Evolutionary conservation across 1,140 invertebrate genomes (phyloP).

Genomic region (Phthorimaea operculella): DNA sequence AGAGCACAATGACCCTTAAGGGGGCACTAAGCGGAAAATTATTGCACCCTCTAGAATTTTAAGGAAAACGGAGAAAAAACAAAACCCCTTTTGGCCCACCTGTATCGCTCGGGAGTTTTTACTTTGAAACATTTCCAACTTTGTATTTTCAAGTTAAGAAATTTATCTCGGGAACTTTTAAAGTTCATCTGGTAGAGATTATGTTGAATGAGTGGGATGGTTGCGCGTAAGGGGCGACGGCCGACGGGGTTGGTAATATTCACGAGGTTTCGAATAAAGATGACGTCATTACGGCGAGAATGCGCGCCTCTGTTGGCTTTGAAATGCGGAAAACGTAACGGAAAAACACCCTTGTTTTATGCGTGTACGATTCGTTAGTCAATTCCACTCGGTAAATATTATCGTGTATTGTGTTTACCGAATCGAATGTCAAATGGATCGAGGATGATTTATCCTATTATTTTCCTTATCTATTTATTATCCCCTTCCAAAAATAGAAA

Average conservation of each 20-base stretch:
- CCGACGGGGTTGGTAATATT: conserved; percentile 13
- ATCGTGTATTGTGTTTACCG: conserved; percentile 9
- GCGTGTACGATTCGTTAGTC: conserved; percentile 34
- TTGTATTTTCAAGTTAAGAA: background rate
- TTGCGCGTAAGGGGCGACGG: conserved; percentile 3
- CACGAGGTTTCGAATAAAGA: conserved; percentile 24
- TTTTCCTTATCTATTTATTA: background rate
- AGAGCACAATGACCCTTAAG: conserved; percentile 33
- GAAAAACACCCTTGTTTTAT: conserved; percentile 24
- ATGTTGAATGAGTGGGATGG: background rate
- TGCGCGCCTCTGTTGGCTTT: conserved; percentile 27
- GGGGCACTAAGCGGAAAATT: conserved; percentile 38
- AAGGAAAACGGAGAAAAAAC: conserved; percentile 34
- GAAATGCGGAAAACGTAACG: conserved; percentile 24
- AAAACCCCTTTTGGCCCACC: conserved; percentile 18
- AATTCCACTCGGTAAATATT: conserved; percentile 26
- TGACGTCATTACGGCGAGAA: conserved; percentile 23
- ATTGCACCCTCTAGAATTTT: conserved; percentile 34
- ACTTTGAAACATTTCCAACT: background rate
- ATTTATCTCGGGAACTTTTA: background rate
- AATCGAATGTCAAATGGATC: conserved; percentile 11
- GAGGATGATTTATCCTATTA: conserved; percentile 1
- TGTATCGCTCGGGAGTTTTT: background rate
- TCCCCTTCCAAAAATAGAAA: too few relatives aligned
- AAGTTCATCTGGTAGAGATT: background rate